Conservation (phyloP, 2,113 vertebrate species). For the Heloderma charlesbogerti region DNA sequence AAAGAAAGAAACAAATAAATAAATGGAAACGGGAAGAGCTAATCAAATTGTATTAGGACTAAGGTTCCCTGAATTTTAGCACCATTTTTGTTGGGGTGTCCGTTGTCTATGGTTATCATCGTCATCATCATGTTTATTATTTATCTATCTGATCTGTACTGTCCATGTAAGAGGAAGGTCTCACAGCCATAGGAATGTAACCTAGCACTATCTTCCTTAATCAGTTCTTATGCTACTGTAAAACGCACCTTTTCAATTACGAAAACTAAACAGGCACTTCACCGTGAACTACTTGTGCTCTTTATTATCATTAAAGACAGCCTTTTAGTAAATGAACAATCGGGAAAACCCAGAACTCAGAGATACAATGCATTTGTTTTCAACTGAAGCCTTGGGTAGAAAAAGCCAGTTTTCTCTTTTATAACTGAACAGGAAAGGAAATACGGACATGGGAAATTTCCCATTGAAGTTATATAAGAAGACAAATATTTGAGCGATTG, state of each 20-base stretch:
- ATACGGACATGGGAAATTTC: conserved; percentile 51
- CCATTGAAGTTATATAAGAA: conserved; percentile 65
- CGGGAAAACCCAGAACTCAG: neutral
- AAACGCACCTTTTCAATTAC: conserved; percentile 8
- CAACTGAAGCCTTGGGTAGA: neutral
- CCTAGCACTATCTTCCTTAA: neutral
- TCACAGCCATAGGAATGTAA: neutral
- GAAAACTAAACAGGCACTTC: neutral
- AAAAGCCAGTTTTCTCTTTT: neutral
- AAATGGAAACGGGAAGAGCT: neutral
- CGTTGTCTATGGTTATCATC: too few relatives aligned
- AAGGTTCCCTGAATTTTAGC: neutral
- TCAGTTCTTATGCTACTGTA: conserved; percentile 26
- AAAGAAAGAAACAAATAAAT: too few relatives aligned
- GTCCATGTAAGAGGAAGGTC: neutral
- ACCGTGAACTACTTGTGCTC: neutral
- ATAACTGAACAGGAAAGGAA: conserved; percentile 51
- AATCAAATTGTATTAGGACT: neutral
- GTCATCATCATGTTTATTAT: too few relatives aligned
- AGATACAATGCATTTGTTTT: neutral
- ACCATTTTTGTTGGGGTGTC: neutral
- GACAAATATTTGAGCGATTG: conserved; percentile 71
- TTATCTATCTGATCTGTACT: neutral
- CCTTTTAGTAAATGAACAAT: conserved; percentile 11
- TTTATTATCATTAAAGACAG: conserved; percentile 31